phyloP scores from a whole-genome alignment of 2,113 vertebrate species.

The Lasiurus cinereus region DNA sequence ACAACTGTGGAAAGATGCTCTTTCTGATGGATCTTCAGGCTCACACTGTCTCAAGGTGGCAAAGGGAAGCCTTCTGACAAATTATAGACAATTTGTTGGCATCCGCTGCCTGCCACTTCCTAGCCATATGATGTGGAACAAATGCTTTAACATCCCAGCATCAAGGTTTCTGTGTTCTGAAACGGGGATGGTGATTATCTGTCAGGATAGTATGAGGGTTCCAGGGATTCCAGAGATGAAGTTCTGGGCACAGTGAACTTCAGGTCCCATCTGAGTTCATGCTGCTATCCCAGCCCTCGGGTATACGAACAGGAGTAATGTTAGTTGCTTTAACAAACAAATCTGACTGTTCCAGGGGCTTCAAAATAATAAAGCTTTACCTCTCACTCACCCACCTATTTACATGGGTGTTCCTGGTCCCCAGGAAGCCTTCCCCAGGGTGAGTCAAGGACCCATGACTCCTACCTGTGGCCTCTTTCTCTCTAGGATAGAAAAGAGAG shows the following conservation, averaged over 20 bases:
- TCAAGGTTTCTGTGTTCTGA: neutral
- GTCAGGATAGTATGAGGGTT: neutral
- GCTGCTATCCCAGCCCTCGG: neutral
- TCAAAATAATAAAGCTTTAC: slow-evolving; percentile 28
- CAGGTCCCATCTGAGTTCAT: rapidly evolving
- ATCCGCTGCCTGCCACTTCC: neutral
- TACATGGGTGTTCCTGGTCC: neutral
- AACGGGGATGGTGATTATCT: neutral
- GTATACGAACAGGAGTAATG: neutral
- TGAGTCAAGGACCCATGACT: slow-evolving; percentile 2
- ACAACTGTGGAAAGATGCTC: neutral
- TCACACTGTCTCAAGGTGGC: neutral
- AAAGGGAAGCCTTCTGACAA: neutral
- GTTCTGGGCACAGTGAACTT: neutral
- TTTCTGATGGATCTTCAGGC: neutral
- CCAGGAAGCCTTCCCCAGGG: neutral
- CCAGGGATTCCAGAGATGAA: neutral
- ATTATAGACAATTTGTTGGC: neutral
- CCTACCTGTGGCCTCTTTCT: neutral
- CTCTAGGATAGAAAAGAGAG: neutral
- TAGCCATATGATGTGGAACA: neutral
- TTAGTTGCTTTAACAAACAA: neutral
- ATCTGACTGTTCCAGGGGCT: neutral
- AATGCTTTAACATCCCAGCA: neutral
- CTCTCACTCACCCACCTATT: slow-evolving; percentile 8